These are phyloP conservation scores for Microcebus ravelobensis DNA, from an alignment of 2,113 vertebrate genomes.

Conservation along the genomic window DNA sequence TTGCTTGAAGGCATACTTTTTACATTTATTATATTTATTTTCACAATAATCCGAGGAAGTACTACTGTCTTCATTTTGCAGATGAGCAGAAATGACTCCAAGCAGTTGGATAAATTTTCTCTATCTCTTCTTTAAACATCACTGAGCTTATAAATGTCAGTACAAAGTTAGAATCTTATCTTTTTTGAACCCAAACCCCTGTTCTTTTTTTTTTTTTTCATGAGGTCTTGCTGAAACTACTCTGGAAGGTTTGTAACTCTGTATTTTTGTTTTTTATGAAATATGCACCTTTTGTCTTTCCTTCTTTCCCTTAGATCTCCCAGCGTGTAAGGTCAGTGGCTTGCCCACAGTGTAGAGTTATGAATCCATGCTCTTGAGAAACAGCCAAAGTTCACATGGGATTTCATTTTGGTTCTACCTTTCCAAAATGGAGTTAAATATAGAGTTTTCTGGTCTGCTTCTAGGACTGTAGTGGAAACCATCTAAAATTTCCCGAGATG, in stretches of 20 bases:
- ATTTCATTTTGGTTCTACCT: background rate
- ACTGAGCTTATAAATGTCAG: background rate
- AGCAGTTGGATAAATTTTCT: background rate
- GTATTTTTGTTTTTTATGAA: constrained; percentile 18
- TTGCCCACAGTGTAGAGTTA: background rate
- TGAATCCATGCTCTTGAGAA: background rate
- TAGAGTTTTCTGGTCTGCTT: background rate
- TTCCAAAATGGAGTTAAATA: constrained; percentile 26
- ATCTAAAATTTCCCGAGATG: background rate
- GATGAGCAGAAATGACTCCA: background rate
- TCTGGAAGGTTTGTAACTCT: background rate
- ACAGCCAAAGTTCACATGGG: background rate
- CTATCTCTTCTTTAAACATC: background rate
- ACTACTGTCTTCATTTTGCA: background rate
- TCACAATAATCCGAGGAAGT: background rate
- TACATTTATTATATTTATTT: background rate
- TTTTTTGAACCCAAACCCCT: background rate
- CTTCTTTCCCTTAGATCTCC: background rate
- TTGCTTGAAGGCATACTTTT: background rate
- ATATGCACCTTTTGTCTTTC: background rate
- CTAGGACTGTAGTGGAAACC: background rate
- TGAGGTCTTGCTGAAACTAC: background rate
- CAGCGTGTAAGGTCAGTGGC: background rate
- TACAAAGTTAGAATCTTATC: background rate
- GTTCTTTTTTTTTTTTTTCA: background rate